Base-by-base conservation (phyloP, 2,113 vertebrate species). In the Archocentrus centrarchus region DNA sequence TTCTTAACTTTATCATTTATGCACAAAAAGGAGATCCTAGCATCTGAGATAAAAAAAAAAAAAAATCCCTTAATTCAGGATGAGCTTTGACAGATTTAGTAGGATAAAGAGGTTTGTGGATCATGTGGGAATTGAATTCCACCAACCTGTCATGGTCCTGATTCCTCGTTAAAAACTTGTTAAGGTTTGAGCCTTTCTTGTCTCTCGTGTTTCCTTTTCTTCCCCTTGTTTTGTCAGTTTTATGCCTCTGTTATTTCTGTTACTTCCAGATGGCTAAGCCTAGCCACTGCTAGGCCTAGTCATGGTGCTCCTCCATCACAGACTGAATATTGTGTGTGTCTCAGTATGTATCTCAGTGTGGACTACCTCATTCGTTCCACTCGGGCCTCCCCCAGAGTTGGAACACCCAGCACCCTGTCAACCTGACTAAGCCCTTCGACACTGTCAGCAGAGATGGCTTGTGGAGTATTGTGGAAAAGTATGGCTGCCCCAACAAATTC, bases 11-110 rank as follows among this genome's bases (percentile, higher is more conserved):
- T 39, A 55, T 84, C 50, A 59, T 30, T 59, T 59, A 27, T 60
- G 15, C 17, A 17, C 27, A 32, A 32, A 32, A 9, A 60, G 15
- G 15, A 60, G 30, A 17, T 60, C 55, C 58, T 81, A 86, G 57
- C 77, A 24, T 18, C n/a, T 58, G 63, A 85, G 80, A 91, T 78
- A 6, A 32, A 32, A 32, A 32, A 4, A 32, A 86, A 88, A 83
- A 32, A 60, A 14, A 2, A 30, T 30, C 27, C 32, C 22, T 61
- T n/a, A 75, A 81, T 73, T 53, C 47, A 55, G 39, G 53, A 86
- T 79, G 32, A 30, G 14, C 27, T 30, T 30, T 15, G 7, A 59
- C 13, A 15, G 13, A 30, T 30, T 15, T 30, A 59, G 27, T 14
- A 59, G 24, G 59, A 59, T 13, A 59, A 30, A 59, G 27, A 30